Percentiles rank a stretch among this genome's conserved stretches.
Conservation (phyloP, 1,140 invertebrate genomes). For the Lethocerus indicus region DNA sequence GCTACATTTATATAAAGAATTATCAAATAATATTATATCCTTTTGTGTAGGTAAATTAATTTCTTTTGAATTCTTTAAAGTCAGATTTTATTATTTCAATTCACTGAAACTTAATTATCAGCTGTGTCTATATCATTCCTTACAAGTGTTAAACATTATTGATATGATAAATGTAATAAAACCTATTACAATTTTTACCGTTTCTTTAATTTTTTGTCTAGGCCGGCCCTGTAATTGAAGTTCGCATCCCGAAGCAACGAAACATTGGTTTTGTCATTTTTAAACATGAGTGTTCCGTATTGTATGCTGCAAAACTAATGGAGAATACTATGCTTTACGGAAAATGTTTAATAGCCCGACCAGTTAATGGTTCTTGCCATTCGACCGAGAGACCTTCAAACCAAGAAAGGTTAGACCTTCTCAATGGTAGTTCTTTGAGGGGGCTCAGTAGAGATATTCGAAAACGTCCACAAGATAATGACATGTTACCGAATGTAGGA, state of each 20-base stretch:
- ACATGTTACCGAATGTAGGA: too few relatives aligned
- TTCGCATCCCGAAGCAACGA: constrained; percentile 1
- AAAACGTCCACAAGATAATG: too few relatives aligned
- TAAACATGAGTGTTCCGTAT: constrained; percentile 8
- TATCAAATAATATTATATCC: too few relatives aligned
- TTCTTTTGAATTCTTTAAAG: neutral
- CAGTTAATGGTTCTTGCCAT: too few relatives aligned
- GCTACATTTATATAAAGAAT: too few relatives aligned
- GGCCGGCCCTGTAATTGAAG: constrained; percentile 8
- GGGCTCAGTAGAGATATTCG: too few relatives aligned
- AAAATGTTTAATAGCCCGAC: neutral
- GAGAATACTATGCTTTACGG: neutral
- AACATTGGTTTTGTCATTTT: constrained; percentile 7
- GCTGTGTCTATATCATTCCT: neutral
- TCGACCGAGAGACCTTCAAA: too few relatives aligned
- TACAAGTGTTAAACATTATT: neutral
- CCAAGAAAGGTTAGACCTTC: too few relatives aligned
- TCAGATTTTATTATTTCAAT: neutral
- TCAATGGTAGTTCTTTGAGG: too few relatives aligned
- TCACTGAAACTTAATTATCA: neutral
- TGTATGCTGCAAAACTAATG: constrained; percentile 4
- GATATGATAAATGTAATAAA: neutral
- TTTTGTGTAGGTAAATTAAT: too few relatives aligned
- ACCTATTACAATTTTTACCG: neutral
- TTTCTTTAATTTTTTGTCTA: constrained; percentile 4